Base-by-base conservation (phyloP, 2,888 invertebrate species). In the Sinodicranocentrus sp. region DNA sequence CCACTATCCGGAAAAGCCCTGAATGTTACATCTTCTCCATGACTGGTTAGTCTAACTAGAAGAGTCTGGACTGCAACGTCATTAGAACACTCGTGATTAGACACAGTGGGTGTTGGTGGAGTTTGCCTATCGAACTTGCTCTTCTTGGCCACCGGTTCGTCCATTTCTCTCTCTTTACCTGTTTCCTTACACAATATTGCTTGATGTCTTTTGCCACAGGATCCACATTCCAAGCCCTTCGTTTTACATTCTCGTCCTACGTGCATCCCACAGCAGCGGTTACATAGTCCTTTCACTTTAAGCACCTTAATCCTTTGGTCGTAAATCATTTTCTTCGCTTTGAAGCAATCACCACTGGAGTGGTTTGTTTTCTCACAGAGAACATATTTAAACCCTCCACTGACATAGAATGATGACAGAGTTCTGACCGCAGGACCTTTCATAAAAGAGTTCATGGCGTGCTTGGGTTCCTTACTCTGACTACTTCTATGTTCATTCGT, bases 41-140 rank as follows among this genome's bases (percentile, higher is more conserved):
- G 65, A 21, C 43, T 19, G 5, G 13, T 19, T 0, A 75, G 1
- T n/a, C 1, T 28, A 1, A 75, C 52, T 0, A 76, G 5, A 6
- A 82, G 3, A 0, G 82, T 82, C 8, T 75, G 61, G 0, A 75
- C 21, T 2, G 39, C 19, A 1, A 82, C 70, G 0, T 52, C 52
- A 10, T 33, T n/a, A 0, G 67, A 25, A 23, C 75, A 82, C 1
- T 39, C 19, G 13, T 43, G 2, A 13, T 44, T 70, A 0, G 61
- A 3, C 17, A 21, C 28, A 0, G 13, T 23, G 5, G 25, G n/a
- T n/a, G n/a, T n/a, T n/a, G n/a, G n/a, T n/a, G n/a, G n/a, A n/a
- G n/a, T n/a, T n/a, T n/a, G n/a, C n/a, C n/a, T n/a, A n/a, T n/a
- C n/a, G n/a, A n/a, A n/a, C n/a, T n/a, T n/a, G n/a, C n/a, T n/a